Base-by-base conservation (phyloP, 2,888 invertebrate genomes). In the Leptura quadrifasciata region DNA sequence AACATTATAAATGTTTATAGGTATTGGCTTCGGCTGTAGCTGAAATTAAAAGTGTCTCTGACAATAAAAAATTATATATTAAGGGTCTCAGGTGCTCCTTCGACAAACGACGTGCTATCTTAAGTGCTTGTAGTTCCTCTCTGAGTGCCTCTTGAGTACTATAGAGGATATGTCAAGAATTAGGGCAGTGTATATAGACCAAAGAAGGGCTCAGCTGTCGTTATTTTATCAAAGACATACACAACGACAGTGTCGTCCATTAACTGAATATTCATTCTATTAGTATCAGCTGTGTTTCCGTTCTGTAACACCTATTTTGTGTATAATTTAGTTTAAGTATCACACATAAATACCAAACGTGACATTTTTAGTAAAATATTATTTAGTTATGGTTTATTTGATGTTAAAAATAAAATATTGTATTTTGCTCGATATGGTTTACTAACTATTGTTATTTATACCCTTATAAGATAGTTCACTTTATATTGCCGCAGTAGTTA, bases 191-290 rank as follows among this genome's bases (percentile, higher is more conserved):
- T 55, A 55, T 75, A 21, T 54, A 57, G 47, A 18, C 52, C 67
- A 58, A 76, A 73, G 81, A 80, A 75, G 81, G 82, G 70, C 85
- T 84, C 86, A 86, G 85, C 86, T 86, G 86, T 85, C 84, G 81
- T 84, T 81, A 77, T 79, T 83, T 82, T 84, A 85, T 85, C 84
- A 83, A 79, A 81, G 80, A 82, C 83, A 83, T 82, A 82, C 80
- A 78, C 75, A 80, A 80, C 80, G 20, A 78, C 76, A 69, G 79
- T 76, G 77, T 78, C 65, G 76, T 79, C 80, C 83, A 81, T 82
- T 84, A 84, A 81, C 78, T 77, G 76, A 83, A 82, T 81, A 81
- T 84, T 83, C 81, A 78, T 79, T 83, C 83, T 80, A 84, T 83
- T 84, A 76, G 76, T 70, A 79, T 83, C 84, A 84, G 83, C 82